Conservation (phyloP, 2,797 vertebrate genomes). For the Calcarius lapponicus region DNA sequence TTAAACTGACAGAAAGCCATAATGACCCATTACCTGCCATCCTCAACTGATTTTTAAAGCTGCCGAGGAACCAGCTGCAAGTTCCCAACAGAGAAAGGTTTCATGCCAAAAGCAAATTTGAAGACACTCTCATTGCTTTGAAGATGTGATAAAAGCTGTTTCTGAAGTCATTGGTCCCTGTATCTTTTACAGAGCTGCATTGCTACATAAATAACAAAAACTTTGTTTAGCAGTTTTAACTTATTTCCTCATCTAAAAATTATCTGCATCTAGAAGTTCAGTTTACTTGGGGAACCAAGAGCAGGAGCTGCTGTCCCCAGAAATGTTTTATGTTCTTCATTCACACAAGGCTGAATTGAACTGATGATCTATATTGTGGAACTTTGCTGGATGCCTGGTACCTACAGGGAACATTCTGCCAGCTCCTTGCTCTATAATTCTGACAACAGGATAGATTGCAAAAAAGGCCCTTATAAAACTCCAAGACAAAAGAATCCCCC, state of each 20-base stretch:
- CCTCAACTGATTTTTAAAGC: constrained; percentile 8
- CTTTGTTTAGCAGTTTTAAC: neutral
- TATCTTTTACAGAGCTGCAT: neutral
- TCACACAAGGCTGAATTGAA: constrained; percentile 24
- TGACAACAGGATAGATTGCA: constrained; percentile 32
- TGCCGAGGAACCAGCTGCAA: neutral
- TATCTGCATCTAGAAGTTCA: neutral
- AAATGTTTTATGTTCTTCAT: constrained; percentile 37
- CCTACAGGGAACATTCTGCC: constrained; percentile 30
- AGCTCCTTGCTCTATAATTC: constrained; percentile 41
- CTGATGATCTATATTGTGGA: constrained; percentile 25
- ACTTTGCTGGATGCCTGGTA: constrained; percentile 11
- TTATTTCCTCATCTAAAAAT: neutral
- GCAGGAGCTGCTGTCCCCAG: neutral
- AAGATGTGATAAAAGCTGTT: neutral
- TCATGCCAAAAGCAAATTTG: neutral
- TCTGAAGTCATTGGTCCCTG: neutral
- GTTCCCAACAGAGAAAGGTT: neutral
- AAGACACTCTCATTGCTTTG: neutral
- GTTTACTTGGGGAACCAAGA: neutral
- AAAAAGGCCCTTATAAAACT: neutral
- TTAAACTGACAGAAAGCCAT: constrained; percentile 19
- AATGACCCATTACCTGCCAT: constrained; percentile 11
- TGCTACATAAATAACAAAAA: neutral
- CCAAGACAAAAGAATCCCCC: neutral